Evolutionary conservation across 2,888 invertebrate genomes (phyloP).

Genomic region (Acanthoscelides obtectus): DNA sequence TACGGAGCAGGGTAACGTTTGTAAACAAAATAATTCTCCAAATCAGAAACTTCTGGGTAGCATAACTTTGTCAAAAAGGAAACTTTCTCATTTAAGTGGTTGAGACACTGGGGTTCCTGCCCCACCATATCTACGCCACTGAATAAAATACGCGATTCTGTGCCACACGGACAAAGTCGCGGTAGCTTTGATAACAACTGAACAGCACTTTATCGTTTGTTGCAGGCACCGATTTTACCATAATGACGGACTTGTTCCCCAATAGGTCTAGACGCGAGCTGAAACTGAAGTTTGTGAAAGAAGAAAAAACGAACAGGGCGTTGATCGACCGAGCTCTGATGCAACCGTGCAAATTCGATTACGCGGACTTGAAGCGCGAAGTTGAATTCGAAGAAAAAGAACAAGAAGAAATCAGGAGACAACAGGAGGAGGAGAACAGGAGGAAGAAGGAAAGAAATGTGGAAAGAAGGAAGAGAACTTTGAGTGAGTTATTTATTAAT

Average conservation of each 20-base stretch:
- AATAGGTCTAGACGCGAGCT: slow-evolving; percentile 74
- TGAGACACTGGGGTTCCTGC: too few relatives aligned
- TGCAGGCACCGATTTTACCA: slow-evolving; percentile 82
- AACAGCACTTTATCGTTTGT: neutral
- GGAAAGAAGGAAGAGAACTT: slow-evolving; percentile 15
- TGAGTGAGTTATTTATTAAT: neutral
- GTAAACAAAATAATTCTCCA: too few relatives aligned
- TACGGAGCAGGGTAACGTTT: too few relatives aligned
- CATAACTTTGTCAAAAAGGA: too few relatives aligned
- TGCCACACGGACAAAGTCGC: too few relatives aligned
- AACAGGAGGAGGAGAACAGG: slow-evolving; percentile 23
- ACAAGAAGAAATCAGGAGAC: slow-evolving; percentile 31
- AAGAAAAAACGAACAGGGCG: slow-evolving; percentile 71
- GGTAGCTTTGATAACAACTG: too few relatives aligned
- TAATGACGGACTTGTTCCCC: slow-evolving; percentile 80
- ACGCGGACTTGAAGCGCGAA: slow-evolving; percentile 56
- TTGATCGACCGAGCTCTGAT: slow-evolving; percentile 73
- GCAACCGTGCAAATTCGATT: slow-evolving; percentile 65
- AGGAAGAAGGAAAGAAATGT: slow-evolving; percentile 14
- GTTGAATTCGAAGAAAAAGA: slow-evolving; percentile 49
- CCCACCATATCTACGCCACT: too few relatives aligned
- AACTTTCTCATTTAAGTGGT: too few relatives aligned
- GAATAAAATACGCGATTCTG: too few relatives aligned
- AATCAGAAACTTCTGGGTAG: too few relatives aligned
- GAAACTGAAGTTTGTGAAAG: slow-evolving; percentile 90